Evolutionary conservation across 2,797 vertebrate genomes (phyloP).

Genomic region (Cynopterus sphinx): DNA sequence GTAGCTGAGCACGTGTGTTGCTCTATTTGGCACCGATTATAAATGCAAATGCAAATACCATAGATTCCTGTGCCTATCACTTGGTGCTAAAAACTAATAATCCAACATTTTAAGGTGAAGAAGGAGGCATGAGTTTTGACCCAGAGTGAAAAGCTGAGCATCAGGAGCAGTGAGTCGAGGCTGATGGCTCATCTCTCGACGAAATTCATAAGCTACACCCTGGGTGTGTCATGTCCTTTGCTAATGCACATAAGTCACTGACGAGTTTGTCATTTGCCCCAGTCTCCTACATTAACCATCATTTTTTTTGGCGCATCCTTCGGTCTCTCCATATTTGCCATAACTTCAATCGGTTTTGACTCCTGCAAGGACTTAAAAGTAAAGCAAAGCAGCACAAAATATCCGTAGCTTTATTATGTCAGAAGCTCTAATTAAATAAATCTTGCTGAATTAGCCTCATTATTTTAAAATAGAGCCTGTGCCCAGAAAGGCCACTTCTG

Average conservation of each 20-base stretch:
- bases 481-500: conserved; percentile 68
- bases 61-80: neutral
- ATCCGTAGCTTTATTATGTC: conserved; percentile 60
- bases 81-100: neutral
- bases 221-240: neutral
- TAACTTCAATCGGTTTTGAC: neutral
- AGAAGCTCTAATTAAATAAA: conserved; percentile 65
- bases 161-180: neutral
- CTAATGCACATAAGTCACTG: neutral
- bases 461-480: conserved; percentile 70
- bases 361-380: neutral
- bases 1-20: neutral
- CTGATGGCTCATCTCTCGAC: neutral
- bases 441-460: conserved; percentile 66
- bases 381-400: conserved; percentile 40
- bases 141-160: neutral
- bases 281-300: neutral
- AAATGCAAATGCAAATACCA: neutral
- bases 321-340: neutral
- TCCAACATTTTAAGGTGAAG: neutral
- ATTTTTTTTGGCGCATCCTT: neutral
- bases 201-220: neutral
- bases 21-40: neutral
- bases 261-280: neutral
- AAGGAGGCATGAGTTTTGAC: neutral